Base-by-base conservation (phyloP, 2,888 invertebrate species). In the Acanthacorydalis orientalis region DNA sequence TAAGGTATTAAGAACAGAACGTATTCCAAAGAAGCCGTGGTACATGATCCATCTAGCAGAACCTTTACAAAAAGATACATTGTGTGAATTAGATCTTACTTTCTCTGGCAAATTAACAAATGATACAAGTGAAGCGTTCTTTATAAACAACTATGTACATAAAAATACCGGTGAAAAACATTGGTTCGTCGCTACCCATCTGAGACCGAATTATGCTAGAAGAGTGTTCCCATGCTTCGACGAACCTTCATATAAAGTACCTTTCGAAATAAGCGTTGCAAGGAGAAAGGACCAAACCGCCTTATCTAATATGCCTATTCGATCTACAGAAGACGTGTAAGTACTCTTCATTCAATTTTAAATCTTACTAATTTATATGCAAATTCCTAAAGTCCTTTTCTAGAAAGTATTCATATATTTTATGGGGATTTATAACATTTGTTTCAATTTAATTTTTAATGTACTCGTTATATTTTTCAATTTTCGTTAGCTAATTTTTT, bases 141-240 rank as follows among this genome's bases (percentile, higher is more conserved):
- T 83, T 58, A 78, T 75, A 57, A 76, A 76, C 32, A 72, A 70
- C 39, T 86, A 83, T 57, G 54, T 64, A n/a, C 68, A 64, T 47
- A 60, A 63, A 0, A 49, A 53, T 42, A 64, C 59, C 1, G 64
- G 64, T 4, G 60, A 61, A 31, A 63, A 60, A 34, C 63, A 62
- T 54, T 70, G 72, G 56, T 80, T 80, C 56, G 72, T 78, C 14
- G 82, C 77, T 0, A 80, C 83, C 0, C 75, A 82, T 56, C 66
- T 85, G 51, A 69, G 82, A 37, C 80, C 83, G 0, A 80, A 81
- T 60, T 75, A 83, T 57, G 85, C 86, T 0, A 70, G 83, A n/a
- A 71, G 73, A 15, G 69, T 85, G 54, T 87, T 88, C 59, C 87
- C 87, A 0, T 87, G 87, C 57, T 84, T 85, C 60, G 86, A 87